Conservation (phyloP, 2,888 invertebrate species). For the Gymnocheta viridis region DNA sequence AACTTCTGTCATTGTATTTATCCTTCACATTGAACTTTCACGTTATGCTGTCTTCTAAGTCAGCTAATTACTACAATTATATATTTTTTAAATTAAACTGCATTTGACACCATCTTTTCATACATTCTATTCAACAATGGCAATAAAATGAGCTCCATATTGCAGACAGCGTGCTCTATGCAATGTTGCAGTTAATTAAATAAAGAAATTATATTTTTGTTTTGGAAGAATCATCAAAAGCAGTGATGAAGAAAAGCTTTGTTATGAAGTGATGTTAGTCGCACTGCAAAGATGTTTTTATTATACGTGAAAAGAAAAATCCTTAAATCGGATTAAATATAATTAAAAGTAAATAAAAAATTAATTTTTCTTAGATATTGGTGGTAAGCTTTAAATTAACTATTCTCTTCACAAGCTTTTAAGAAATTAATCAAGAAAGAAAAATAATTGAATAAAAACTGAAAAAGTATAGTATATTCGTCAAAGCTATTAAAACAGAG, state of each 20-base stretch:
- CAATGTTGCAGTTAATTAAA: slow-evolving; percentile 26
- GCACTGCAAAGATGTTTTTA: neutral
- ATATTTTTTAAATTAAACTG: neutral
- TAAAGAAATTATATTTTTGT: slow-evolving; percentile 1
- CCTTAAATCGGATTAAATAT: neutral
- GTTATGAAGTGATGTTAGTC: neutral
- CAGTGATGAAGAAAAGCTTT: neutral
- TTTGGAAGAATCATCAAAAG: neutral
- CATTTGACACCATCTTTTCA: neutral
- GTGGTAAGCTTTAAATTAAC: too few species aligned
- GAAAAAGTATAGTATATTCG: too few species aligned
- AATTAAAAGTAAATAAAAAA: neutral
- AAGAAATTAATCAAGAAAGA: too few species aligned
- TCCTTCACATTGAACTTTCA: neutral
- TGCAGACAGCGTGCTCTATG: neutral
- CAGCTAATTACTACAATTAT: neutral
- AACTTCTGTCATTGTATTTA: too few species aligned
- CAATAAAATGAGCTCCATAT: neutral
- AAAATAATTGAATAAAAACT: too few species aligned
- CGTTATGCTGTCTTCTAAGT: neutral
- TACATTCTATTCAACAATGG: neutral
- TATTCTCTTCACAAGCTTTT: neutral
- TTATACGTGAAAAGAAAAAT: neutral
- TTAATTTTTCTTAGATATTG: neutral
- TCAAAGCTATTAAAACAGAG: too few species aligned